Conservation (phyloP, 35 echinoderm and acorn worm genomes). For the Lytechinus pictus region DNA sequence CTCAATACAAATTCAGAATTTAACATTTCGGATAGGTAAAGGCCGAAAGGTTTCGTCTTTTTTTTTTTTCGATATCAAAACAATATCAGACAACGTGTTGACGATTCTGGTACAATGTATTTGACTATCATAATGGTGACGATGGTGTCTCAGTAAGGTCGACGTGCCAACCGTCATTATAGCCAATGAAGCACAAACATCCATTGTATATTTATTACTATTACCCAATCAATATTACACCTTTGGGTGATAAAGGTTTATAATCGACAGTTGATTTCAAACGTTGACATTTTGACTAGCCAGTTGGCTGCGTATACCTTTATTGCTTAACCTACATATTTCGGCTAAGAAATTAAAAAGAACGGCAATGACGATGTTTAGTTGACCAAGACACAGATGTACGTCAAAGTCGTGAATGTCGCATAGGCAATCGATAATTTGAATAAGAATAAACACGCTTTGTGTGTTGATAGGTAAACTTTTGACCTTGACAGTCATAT, state of each 20-base stretch:
- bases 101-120: too few relatives aligned
- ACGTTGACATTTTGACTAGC: background rate
- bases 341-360: background rate
- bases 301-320: background rate
- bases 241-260: background rate
- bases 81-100: too few relatives aligned
- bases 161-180: background rate
- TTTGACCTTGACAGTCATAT: too few relatives aligned
- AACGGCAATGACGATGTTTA: background rate
- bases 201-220: background rate
- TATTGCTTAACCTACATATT: background rate
- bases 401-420: background rate
- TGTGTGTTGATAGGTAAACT: too few relatives aligned
- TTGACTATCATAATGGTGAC: too few relatives aligned
- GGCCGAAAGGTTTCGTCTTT: too few relatives aligned
- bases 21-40: too few relatives aligned
- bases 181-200: background rate
- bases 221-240: background rate
- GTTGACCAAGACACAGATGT: background rate
- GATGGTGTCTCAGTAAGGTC: too few relatives aligned
- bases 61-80: too few relatives aligned
- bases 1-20: too few relatives aligned
- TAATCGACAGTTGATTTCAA: background rate
- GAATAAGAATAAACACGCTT: background rate
- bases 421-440: background rate